Evolutionary conservation across 2,113 vertebrate genomes (phyloP).

Genomic region (Cygnus buccinator): DNA sequence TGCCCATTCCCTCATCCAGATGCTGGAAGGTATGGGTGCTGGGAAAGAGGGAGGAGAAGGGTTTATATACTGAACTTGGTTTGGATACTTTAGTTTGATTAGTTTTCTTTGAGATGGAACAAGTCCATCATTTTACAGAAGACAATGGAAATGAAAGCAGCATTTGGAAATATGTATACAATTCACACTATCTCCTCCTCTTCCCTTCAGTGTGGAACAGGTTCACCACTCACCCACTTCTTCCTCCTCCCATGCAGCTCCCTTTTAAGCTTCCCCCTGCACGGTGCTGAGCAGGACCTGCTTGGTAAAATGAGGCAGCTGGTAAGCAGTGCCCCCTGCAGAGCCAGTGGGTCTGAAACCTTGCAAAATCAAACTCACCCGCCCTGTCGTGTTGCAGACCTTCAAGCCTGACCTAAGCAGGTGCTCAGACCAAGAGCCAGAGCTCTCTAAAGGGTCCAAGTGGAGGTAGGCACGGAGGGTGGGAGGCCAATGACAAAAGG

Average conservation of each 20-base stretch:
- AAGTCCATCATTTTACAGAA: not conserved
- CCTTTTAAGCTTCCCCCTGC: not conserved
- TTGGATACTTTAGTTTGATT: not conserved
- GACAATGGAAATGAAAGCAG: not conserved
- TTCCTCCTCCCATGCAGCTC: not conserved
- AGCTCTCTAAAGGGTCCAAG: not conserved
- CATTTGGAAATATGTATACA: not conserved
- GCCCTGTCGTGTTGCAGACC: not conserved
- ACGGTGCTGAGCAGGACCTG: not conserved
- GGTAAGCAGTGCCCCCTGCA: not conserved
- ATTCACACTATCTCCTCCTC: not conserved
- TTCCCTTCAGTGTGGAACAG: not conserved
- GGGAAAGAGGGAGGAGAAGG: not conserved
- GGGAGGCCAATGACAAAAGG: not conserved
- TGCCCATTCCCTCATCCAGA: not conserved
- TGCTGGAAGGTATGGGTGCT: not conserved
- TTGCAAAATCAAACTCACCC: not conserved
- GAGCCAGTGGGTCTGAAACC: not conserved
- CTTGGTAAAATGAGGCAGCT: not conserved
- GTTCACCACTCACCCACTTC: not conserved
- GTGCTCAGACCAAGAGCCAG: not conserved
- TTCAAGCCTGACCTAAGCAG: not conserved
- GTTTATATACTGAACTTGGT: not conserved
- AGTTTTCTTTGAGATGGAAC: not conserved
- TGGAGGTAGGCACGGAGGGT: not conserved